Base-by-base conservation (phyloP, 2,888 invertebrate species). In the Patella pellucida region DNA sequence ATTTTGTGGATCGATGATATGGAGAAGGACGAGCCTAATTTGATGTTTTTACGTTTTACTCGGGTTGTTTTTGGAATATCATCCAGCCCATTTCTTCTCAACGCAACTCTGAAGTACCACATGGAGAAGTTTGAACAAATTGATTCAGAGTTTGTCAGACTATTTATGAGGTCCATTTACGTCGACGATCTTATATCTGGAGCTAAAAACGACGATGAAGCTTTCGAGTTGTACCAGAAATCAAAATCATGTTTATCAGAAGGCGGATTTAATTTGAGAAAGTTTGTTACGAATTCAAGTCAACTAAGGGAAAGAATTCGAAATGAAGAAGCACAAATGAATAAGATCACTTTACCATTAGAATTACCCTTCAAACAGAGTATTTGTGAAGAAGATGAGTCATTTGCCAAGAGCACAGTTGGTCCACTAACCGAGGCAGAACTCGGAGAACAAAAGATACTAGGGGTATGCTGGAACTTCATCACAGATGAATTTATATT, bases 311-410 rank as follows among this genome's bases (percentile, higher is more conserved):
- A 56, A 19, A 2, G 56, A 56, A 56, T 56, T 19, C 5, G n/a
- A 1, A 9, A 1, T 56, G 56, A 56, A 56, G 56, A 56, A 15
- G 16, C 56, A n/a, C 56, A 56, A 15, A n/a, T 15, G n/a, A 19
- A 56, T n/a, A 56, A 15, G 19, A 5, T n/a, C 4, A 56, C 19
- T 56, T 56, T 56, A n/a, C 56, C 56, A 9, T n/a, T 56, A 15
- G 56, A 56, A 56, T n/a, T 56, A 9, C 16, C n/a, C 14, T 9
- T 19, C 16, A 15, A 56, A n/a, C 56, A 56, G 15, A 56, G n/a
- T 56, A 41, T 41, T 41, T 56, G n/a, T n/a, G 56, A 56, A 56
- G 56, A 56, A 56, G 56, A 56, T 56, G 56, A 56, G 19, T n/a
- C 56, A 9, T 56, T 56, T 56, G 16, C 15, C 56, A 56, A 56